Evolutionary conservation across 1,140 invertebrate genomes (phyloP), one percentile per base, ranked within the genome.

Genomic region (Polyergus mexicanus): DNA sequence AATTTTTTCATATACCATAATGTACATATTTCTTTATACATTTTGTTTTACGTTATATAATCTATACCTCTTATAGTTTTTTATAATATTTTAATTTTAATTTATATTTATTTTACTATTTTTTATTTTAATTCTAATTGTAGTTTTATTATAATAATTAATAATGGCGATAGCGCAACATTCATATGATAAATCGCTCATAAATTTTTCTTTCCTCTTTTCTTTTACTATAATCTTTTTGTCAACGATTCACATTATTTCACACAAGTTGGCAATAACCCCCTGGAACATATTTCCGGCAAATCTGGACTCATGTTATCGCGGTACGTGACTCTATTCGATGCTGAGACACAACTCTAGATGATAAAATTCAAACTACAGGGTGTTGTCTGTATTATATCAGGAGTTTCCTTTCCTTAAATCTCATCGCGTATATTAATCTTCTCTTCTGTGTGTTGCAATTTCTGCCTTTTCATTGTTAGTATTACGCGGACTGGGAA

Each of bases 251-350:
- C 56, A 10, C 66, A 16, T 22, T 44, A 22, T n/a, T 19, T 6
- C 58, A 32, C 69, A 44, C 25, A 58, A 65, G 60, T 86, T 86
- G 77, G 44, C 68, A 81, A 38, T 51, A 25, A 74, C 72, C 16
- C 72, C 16, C 68, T 74, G 47, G 19, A 66, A 74, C 78, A 74
- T 47, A 74, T 56, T 68, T 83, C 68, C 4, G n/a, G 16, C 56
- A 72, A 83, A 86, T 54, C 47, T 72, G 35, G 35, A 80, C 77
- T 71, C 44, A n/a, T 56, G 66, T 80, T 69, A 85, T 68, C 51
- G 19, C 13, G 22, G 28, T 66, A 84, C 85, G 78, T 86, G 85
- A 84, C 32, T 41, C 68, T 32, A 68, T 81, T 35, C 5, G n/a
- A n/a, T 32, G 35, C 22, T 41, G 66, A 62, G 19, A 47, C 22